Percentiles rank a stretch among this genome's conserved stretches.
phyloP scores from a whole-genome alignment of 1,140 invertebrate species.

The Gryon sp. region DNA sequence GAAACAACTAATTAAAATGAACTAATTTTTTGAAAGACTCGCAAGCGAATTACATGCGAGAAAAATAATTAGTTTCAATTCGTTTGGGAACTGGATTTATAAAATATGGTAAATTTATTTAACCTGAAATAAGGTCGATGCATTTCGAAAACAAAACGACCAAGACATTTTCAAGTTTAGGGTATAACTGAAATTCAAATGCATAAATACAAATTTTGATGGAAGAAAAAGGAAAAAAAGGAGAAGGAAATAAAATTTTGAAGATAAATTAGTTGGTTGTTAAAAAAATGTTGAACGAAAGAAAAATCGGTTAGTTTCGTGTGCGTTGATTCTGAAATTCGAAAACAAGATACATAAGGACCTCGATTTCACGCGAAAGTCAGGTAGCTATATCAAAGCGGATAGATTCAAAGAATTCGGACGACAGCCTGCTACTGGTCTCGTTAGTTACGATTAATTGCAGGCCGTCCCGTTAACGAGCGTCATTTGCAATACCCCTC shows the following conservation, averaged over 20 bases:
- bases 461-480: conserved; percentile 61
- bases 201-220: too few relatives aligned
- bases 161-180: too few relatives aligned
- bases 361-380: conserved; percentile 57
- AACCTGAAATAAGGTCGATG: too few relatives aligned
- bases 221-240: too few relatives aligned
- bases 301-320: too few relatives aligned
- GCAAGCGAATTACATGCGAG: conserved; percentile 3
- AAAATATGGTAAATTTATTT: background rate
- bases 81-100: background rate
- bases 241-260: too few relatives aligned
- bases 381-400: conserved; percentile 59
- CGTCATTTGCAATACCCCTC: conserved; percentile 59
- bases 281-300: too few relatives aligned
- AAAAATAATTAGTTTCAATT: conserved; percentile 23
- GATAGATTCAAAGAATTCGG: conserved; percentile 62
- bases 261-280: too few relatives aligned
- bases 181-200: too few relatives aligned
- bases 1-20: conserved; percentile 51
- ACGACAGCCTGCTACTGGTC: conserved; percentile 59
- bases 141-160: too few relatives aligned
- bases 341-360: conserved; percentile 46
- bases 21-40: conserved; percentile 48
- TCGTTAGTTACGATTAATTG: conserved; percentile 65
- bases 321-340: conserved; percentile 56